Evolutionary conservation across 1,140 invertebrate genomes (phyloP).

Genomic region (Brachionus sp.): DNA sequence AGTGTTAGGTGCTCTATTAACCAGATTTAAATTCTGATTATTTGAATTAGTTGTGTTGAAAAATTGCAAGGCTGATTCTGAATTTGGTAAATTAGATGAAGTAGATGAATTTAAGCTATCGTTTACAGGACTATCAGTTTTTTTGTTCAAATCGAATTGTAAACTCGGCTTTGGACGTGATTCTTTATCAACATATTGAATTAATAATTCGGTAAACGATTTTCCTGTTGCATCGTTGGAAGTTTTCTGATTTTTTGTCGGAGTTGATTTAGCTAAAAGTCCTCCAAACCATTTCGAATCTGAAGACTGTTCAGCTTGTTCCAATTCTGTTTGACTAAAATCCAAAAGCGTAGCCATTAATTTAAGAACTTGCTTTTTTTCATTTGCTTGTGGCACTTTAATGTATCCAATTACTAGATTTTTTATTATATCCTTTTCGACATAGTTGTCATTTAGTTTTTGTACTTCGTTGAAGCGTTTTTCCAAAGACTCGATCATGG

Average conservation of each 20-base stretch:
- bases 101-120: background rate
- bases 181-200: conserved; percentile 46
- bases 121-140: conserved; percentile 33
- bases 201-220: conserved; percentile 44
- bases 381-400: conserved; percentile 32
- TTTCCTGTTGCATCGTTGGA: background rate
- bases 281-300: conserved; percentile 29
- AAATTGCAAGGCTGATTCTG: conserved; percentile 12
- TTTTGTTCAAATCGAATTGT: conserved; percentile 38
- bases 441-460: conserved; percentile 26
- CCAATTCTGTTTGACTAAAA: conserved; percentile 12
- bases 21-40: conserved; percentile 11
- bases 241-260: background rate
- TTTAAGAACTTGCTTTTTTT: conserved; percentile 44
- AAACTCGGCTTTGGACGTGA: conserved; percentile 38
- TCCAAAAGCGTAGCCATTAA: conserved; percentile 19
- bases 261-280: background rate
- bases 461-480: conserved; percentile 34
- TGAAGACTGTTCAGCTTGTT: background rate
- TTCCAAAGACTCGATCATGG: conserved; percentile 35
- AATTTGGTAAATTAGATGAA: conserved; percentile 28
- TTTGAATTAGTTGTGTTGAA: background rate
- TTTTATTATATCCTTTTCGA: conserved; percentile 43
- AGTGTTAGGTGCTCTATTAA: conserved; percentile 12
- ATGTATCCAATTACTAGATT: conserved; percentile 44